These are phyloP conservation scores for Dinocampus coccinellae DNA, from an alignment of 2,888 invertebrate species.

Conservation along the genomic window DNA sequence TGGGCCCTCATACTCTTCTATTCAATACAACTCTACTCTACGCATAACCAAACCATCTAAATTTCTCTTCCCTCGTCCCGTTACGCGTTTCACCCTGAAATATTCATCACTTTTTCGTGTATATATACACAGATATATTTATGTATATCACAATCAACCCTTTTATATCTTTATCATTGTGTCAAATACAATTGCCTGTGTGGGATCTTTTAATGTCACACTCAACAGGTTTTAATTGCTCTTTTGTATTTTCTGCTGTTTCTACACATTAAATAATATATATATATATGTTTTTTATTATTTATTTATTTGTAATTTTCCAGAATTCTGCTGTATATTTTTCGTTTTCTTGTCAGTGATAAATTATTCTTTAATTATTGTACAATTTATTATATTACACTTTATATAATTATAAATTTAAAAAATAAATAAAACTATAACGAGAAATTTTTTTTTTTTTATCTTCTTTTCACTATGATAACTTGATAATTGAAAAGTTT, in stretches of 20 bases:
- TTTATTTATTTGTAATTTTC: not conserved
- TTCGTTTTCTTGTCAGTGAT: too few relatives aligned
- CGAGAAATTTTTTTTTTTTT: too few relatives aligned
- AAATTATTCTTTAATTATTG: too few relatives aligned
- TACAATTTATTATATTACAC: too few relatives aligned
- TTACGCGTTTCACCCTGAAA: slow-evolving; percentile 58
- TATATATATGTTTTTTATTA: slow-evolving; percentile 19
- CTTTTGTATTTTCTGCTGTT: not conserved
- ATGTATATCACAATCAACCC: slow-evolving; percentile 43
- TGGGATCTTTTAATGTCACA: slow-evolving; percentile 32
- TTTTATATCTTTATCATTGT: not conserved
- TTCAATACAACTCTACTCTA: not conserved
- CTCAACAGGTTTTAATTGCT: slow-evolving; percentile 66
- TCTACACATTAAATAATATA: too few relatives aligned
- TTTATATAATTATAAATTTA: too few relatives aligned
- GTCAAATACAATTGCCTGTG: not conserved
- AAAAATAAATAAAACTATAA: too few relatives aligned
- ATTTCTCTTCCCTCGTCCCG: slow-evolving; percentile 29
- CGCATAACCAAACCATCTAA: slow-evolving; percentile 2
- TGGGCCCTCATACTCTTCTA: slow-evolving; percentile 44
- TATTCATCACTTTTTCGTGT: slow-evolving; percentile 61
- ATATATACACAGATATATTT: slow-evolving; percentile 37
- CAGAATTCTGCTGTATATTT: too few relatives aligned
- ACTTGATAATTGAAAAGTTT: too few relatives aligned
- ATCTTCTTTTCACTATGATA: too few relatives aligned